Conservation (phyloP, 2,113 vertebrate genomes). For the Solenodon paradoxus region DNA sequence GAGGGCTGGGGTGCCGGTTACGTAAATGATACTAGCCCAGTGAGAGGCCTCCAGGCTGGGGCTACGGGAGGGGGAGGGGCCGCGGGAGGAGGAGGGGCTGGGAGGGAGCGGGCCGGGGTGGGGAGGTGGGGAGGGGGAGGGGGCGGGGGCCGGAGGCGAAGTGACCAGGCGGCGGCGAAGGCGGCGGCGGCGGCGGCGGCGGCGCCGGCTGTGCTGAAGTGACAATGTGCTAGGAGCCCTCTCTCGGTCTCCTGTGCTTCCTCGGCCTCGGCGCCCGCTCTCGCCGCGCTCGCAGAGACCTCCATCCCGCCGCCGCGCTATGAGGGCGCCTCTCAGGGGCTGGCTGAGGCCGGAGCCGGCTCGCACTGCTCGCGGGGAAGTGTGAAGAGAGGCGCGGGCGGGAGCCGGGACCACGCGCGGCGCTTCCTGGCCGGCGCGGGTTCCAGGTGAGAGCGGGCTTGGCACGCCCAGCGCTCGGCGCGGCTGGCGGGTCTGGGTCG, state of each 20-base stretch:
- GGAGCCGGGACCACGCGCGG: slow-evolving; percentile 8
- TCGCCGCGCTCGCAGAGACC: not conserved
- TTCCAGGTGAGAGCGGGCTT: slow-evolving; percentile 45
- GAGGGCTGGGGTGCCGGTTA: slow-evolving; percentile 64
- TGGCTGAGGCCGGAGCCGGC: slow-evolving; percentile 57
- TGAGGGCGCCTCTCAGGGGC: slow-evolving; percentile 61
- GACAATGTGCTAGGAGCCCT: slow-evolving; percentile 40
- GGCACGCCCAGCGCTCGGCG: not conserved
- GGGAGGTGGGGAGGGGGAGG: no score
- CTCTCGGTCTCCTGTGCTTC: not conserved
- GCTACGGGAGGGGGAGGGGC: slow-evolving; percentile 48
- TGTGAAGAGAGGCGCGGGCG: slow-evolving; percentile 51
- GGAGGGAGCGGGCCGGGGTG: not conserved
- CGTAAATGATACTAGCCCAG: slow-evolving; percentile 73
- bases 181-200: slow-evolving; percentile 25
- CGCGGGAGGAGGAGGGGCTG: slow-evolving; percentile 21
- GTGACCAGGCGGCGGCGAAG: slow-evolving; percentile 47
- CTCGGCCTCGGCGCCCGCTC: slow-evolving; percentile 36
- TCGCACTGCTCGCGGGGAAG: not conserved
- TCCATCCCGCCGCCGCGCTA: slow-evolving; percentile 51
- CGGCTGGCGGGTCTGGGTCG: not conserved
- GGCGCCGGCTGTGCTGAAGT: slow-evolving; percentile 34
- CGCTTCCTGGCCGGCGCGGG: not conserved
- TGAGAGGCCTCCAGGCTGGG: slow-evolving; percentile 71
- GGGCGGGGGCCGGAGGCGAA: slow-evolving; percentile 46